phyloP scores from a whole-genome alignment of 92 coral and sea anemone species.

The Micromussa lordhowensis region DNA sequence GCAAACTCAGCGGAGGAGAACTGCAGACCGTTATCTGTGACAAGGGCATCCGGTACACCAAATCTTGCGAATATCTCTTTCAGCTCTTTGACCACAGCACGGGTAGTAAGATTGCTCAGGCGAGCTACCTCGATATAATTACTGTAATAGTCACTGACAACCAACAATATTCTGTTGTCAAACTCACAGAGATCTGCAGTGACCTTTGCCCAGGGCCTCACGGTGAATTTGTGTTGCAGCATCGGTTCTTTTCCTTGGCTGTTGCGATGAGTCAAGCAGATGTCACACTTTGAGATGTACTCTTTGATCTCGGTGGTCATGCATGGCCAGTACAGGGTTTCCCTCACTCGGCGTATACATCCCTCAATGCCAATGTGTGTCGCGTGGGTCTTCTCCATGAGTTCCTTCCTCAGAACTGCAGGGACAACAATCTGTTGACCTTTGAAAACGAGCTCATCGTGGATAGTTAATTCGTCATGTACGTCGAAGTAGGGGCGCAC shows the following conservation, averaged over 20 bases:
- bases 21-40: slow-evolving; percentile 53
- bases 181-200: slow-evolving; percentile 66
- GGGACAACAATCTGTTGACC: slow-evolving; percentile 61
- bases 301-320: slow-evolving; percentile 43
- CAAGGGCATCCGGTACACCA: slow-evolving; percentile 49
- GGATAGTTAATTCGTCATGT: slow-evolving; percentile 41
- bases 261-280: slow-evolving; percentile 43
- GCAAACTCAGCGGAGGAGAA: slow-evolving; percentile 46
- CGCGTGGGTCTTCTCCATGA: too few species aligned
- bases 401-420: too few species aligned
- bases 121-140: slow-evolving; percentile 61
- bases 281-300: slow-evolving; percentile 42
- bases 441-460: slow-evolving; percentile 59
- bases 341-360: slow-evolving; percentile 46
- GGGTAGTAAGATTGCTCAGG: slow-evolving; percentile 33
- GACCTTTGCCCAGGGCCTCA: slow-evolving; percentile 52
- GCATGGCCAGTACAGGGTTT: slow-evolving; percentile 57
- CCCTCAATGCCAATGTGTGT: slow-evolving; percentile 57
- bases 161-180: slow-evolving; percentile 54
- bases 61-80: too few species aligned
- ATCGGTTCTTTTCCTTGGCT: slow-evolving; percentile 50
- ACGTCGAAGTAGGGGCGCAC: slow-evolving; percentile 31
- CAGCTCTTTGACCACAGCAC: slow-evolving; percentile 52
- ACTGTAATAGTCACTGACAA: slow-evolving; percentile 55
- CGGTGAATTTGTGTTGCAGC: slow-evolving; percentile 45